Evolutionary conservation across 2,888 invertebrate species (phyloP), one percentile per base, ranked within the genome.

Genomic region (Drepanosiphum platanoidis): DNA sequence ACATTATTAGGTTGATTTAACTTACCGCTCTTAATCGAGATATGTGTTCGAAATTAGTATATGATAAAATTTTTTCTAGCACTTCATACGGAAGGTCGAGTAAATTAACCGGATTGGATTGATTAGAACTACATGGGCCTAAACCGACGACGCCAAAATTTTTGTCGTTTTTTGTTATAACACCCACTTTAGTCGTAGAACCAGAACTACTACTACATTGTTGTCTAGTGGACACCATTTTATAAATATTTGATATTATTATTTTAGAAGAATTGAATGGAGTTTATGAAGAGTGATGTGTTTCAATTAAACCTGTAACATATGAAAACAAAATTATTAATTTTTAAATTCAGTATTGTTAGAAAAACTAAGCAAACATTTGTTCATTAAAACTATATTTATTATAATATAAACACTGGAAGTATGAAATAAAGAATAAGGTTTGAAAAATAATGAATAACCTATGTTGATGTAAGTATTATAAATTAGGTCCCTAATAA

Each of bases 11-110:
- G 27, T 36, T 34, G 61, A n/a, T 32, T 32, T 42, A 87, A 92
- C 92, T 93, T 91, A 96, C 96, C 91, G 94, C 92, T 91, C 96
- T 92, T 88, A 95, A 90, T 89, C 95, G 94, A 86, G 95, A 94
- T 88, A 95, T 93, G 89, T 92, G 93, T 90, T 95, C 95, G 90
- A 93, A 96, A 88, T 93, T 93, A 88, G 95, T 90, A 89, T 93
- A 93, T 87, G 93, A 91, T 88, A 95, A 92, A 88, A 96, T 94
- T 90, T 95, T 95, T 89, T 95, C 94, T 87, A 95, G 90, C 87
- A 96, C 91, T 91, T 96, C 96, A 88, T 93, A 92, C 34, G 96
- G 96, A 89, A 96, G 90, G 90, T 96, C 94, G 87, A 95, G 90
- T 87, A 96, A 90, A 89, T 91, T 90, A 34, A 78, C 39, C 72